phyloP scores from a whole-genome alignment of 2,797 vertebrate species.

The Gephyroberyx darwinii region DNA sequence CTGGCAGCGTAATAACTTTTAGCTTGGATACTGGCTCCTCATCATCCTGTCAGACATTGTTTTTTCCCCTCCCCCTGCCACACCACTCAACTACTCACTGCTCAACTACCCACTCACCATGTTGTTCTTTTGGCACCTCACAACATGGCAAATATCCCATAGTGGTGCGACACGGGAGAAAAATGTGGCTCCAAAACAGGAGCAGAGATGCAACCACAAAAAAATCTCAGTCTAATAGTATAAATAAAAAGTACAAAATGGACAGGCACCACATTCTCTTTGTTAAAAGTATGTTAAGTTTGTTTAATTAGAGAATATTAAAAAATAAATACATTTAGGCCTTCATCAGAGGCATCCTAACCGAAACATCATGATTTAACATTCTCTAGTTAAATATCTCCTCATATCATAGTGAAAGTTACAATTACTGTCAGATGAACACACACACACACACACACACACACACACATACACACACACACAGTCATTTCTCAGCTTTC shows the following conservation, averaged over 20 bases:
- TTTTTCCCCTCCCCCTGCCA: neutral
- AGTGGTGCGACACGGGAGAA: neutral
- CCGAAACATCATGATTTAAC: no score
- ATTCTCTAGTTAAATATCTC: no score
- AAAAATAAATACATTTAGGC: no score
- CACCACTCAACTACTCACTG: neutral
- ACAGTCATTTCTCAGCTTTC: no score
- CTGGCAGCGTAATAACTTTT: neutral
- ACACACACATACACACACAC: no score
- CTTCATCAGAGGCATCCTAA: no score
- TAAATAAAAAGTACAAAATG: neutral
- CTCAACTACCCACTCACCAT: neutral
- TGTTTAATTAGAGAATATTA: no score
- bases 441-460: neutral
- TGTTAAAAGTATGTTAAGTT: no score
- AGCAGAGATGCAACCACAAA: neutral
- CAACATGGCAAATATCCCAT: neutral
- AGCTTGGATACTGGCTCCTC: neutral
- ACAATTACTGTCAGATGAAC: conserved; percentile 1
- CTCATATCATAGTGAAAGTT: no score
- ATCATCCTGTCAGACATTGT: neutral
- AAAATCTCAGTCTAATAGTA: no score
- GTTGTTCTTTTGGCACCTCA: neutral
- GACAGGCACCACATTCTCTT: neutral
- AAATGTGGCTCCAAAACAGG: neutral